phyloP scores from a whole-genome alignment of 2,113 vertebrate genomes.

The Varanus komodoensis region DNA sequence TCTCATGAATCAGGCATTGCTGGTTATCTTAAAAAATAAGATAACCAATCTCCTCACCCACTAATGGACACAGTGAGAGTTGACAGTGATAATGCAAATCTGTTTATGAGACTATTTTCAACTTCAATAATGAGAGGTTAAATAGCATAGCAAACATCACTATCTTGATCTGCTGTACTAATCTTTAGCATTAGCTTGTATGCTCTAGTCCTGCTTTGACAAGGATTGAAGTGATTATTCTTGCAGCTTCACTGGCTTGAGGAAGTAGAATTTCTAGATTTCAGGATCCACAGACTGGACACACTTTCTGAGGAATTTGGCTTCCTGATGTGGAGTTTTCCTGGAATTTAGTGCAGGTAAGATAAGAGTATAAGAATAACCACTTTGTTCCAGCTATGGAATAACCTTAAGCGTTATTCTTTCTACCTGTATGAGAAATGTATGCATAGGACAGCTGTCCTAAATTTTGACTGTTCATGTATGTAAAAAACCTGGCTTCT shows the following conservation, averaged over 20 bases:
- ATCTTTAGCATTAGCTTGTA: slow-evolving; percentile 14
- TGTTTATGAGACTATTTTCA: slow-evolving; percentile 37
- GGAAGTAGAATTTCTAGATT: not conserved
- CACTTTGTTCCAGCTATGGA: not conserved
- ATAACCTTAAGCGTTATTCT: not conserved
- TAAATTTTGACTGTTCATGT: not conserved
- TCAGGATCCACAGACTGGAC: not conserved
- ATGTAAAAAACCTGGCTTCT: not conserved
- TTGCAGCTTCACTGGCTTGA: not conserved
- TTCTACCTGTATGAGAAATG: not conserved
- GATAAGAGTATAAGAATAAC: not conserved
- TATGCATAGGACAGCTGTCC: not conserved
- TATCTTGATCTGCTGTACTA: slow-evolving; percentile 9
- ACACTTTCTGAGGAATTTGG: not conserved
- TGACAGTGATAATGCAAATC: not conserved
- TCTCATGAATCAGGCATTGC: slow-evolving; percentile 36
- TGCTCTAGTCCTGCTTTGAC: slow-evolving; percentile 16
- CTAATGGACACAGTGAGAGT: not conserved
- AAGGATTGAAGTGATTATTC: not conserved
- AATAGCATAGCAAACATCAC: not conserved
- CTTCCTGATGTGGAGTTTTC: not conserved
- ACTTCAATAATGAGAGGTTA: slow-evolving; percentile 27
- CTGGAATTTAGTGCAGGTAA: not conserved
- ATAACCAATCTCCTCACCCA: too few relatives aligned
- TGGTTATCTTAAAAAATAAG: slow-evolving; percentile 22